Conservation (phyloP, 2,797 vertebrate species). For the Megaceryle alcyon region DNA sequence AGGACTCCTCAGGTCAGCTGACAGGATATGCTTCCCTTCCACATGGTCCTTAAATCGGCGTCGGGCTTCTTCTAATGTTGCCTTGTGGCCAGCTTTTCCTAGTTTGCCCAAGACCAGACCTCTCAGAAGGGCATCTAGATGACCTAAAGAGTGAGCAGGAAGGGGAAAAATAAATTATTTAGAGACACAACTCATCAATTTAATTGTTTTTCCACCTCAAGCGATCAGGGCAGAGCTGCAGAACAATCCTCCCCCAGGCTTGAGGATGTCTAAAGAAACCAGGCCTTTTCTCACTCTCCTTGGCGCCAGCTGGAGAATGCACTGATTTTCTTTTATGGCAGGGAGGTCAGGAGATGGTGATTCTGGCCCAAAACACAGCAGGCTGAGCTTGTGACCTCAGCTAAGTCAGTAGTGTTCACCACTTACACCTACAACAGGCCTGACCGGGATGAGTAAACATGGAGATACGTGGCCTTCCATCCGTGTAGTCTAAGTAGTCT, state of each 20-base stretch:
- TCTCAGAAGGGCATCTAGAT: slow-evolving; percentile 92
- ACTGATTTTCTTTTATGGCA: not conserved
- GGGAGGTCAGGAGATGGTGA: not conserved
- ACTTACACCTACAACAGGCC: not conserved
- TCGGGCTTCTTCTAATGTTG: slow-evolving; percentile 93
- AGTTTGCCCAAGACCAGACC: slow-evolving; percentile 94
- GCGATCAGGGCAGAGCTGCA: not conserved
- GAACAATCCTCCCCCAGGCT: not conserved
- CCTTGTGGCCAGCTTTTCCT: slow-evolving; percentile 95
- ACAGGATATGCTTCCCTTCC: slow-evolving; percentile 89
- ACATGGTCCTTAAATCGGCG: slow-evolving; percentile 95
- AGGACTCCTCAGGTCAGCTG: slow-evolving; percentile 95
- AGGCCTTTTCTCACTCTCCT: not conserved
- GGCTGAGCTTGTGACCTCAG: not conserved
- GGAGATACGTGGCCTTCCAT: accelerated
- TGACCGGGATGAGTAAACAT: not conserved
- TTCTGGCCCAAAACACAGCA: not conserved
- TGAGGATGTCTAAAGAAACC: not conserved
- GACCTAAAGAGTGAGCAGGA: slow-evolving; percentile 77
- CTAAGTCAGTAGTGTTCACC: not conserved
- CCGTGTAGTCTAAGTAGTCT: not conserved
- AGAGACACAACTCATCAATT: not conserved
- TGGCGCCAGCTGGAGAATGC: not conserved
- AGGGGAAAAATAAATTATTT: not conserved
- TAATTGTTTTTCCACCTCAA: not conserved